These are phyloP conservation scores for Heliconius cydno DNA, from an alignment of 2,888 invertebrate genomes.

Conservation along the genomic window DNA sequence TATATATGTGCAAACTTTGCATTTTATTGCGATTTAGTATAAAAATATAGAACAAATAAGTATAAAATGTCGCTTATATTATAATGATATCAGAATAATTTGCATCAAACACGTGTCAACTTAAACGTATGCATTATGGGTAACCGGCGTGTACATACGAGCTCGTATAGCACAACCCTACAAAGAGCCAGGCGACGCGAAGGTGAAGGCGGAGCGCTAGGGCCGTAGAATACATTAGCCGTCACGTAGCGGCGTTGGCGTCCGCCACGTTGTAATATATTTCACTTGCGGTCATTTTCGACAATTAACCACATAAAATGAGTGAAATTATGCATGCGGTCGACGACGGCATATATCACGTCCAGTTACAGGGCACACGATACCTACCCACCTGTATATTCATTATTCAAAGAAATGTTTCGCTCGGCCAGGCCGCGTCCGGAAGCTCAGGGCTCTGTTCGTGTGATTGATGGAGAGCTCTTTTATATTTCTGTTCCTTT, in stretches of 20 bases:
- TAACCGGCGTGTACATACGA: conserved; percentile 42
- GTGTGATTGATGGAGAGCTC: conserved; percentile 81
- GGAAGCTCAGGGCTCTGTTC: conserved; percentile 78
- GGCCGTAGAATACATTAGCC: conserved; percentile 79
- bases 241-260: conserved; percentile 71
- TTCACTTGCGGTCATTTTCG: conserved; percentile 83
- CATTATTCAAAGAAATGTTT: conserved; percentile 84
- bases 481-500: conserved; percentile 73
- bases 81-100: conserved; percentile 37
- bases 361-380: conserved; percentile 81
- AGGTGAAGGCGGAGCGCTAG: conserved; percentile 70
- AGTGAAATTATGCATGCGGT: conserved; percentile 84
- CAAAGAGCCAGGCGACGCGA: conserved; percentile 64
- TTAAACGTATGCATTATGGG: conserved; percentile 48
- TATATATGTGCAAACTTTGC: not conserved
- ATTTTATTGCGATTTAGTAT: not conserved
- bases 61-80: not conserved
- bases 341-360: conserved; percentile 84
- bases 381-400: conserved; percentile 79
- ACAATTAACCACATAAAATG: conserved; percentile 84
- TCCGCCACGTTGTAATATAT: conserved; percentile 77
- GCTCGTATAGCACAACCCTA: conserved; percentile 45
- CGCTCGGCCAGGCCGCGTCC: conserved; percentile 77
- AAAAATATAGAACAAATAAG: not conserved
- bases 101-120: conserved; percentile 45